Evolutionary conservation across 2,797 vertebrate species (phyloP).

Genomic region (Clamator glandarius): DNA sequence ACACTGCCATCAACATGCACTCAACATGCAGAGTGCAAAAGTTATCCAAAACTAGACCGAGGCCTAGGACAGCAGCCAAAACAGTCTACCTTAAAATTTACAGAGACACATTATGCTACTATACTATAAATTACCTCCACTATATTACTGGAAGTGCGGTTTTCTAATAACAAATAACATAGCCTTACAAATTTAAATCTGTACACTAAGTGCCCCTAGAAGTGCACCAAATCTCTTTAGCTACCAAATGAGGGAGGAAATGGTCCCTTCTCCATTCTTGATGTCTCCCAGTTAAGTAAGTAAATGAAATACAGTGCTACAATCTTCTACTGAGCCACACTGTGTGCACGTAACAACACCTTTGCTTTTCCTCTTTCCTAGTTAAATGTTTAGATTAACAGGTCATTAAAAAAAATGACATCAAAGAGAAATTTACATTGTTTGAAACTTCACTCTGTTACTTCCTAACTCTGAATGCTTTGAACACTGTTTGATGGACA

Average conservation of each 20-base stretch:
- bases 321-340: not conserved
- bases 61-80: not conserved
- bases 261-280: not conserved
- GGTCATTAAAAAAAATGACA: not conserved
- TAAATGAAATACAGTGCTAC: not conserved
- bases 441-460: not conserved
- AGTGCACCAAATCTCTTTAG: not conserved
- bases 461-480: not conserved
- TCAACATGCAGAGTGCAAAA: conserved; percentile 2
- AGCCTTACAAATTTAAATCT: not conserved
- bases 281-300: not conserved
- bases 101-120: not conserved
- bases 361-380: not conserved
- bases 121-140: not conserved
- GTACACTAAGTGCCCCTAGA: not conserved
- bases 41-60: not conserved
- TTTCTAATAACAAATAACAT: not conserved
- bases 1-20: not conserved
- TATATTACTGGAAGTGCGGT: not conserved
- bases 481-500: not conserved
- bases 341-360: not conserved
- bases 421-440: not conserved
- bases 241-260: not conserved
- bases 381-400: not conserved
- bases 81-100: not conserved